Percentiles rank a stretch among this genome's conserved stretches.
Evolutionary conservation across 2,113 vertebrate species (phyloP).

Genomic region (Limanda limanda): DNA sequence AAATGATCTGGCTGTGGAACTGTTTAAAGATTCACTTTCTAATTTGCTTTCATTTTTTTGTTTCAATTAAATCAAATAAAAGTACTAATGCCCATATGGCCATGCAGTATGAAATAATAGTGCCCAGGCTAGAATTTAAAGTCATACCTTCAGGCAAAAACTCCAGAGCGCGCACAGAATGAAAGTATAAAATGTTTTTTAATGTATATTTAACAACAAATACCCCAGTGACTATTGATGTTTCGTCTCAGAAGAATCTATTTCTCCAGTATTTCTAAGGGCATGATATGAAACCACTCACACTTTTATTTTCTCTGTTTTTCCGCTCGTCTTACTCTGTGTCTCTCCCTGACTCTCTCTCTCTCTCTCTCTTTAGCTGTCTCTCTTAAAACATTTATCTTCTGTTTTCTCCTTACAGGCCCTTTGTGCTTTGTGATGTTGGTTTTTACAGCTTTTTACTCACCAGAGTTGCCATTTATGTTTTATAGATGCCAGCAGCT

Average conservation of each 20-base stretch:
- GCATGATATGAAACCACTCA: slow-evolving; percentile 76
- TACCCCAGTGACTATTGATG: slow-evolving; percentile 95
- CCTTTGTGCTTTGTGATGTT: slow-evolving; percentile 83
- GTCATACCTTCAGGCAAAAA: slow-evolving; percentile 94
- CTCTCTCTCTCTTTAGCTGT: slow-evolving; percentile 59
- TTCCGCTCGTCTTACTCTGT: slow-evolving; percentile 70
- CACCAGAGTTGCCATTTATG: slow-evolving; percentile 80
- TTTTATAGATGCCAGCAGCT: slow-evolving; percentile 79
- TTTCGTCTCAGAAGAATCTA: slow-evolving; percentile 89
- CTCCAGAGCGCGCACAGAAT: slow-evolving; percentile 90
- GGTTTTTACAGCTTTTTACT: slow-evolving; percentile 81
- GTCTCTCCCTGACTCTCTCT: slow-evolving; percentile 60
- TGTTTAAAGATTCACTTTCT: slow-evolving; percentile 79
- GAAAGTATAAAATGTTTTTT: slow-evolving; percentile 99
- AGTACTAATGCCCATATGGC: slow-evolving; percentile 75
- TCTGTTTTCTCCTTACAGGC: slow-evolving; percentile 82
- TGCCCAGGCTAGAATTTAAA: slow-evolving; percentile 90
- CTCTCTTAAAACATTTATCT: slow-evolving; percentile 92
- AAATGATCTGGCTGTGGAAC: slow-evolving; percentile 47
- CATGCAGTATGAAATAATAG: slow-evolving; percentile 85
- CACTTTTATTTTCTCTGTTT: slow-evolving; percentile 88
- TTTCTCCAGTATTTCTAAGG: slow-evolving; percentile 79
- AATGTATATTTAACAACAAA: slow-evolving; percentile 99
- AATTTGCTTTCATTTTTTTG: slow-evolving; percentile 73
- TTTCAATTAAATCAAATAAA: slow-evolving; percentile 80